Conservation (phyloP, 2,888 invertebrate genomes). For the Caenorhabditis uteleia region DNA sequence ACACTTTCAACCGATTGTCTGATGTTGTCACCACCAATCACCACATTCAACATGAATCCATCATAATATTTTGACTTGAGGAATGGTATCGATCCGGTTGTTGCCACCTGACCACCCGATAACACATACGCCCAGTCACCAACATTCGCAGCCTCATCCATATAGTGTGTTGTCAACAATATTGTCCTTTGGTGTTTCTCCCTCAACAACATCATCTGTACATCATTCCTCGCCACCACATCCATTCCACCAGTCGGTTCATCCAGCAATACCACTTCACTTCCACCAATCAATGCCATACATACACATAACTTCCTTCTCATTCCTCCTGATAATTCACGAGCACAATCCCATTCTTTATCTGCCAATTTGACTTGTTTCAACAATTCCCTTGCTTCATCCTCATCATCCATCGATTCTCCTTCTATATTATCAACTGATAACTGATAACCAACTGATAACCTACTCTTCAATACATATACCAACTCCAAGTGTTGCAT, state of each 20-base stretch:
- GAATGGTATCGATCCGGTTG: too few species aligned
- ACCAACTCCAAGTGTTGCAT: too few species aligned
- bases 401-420: background rate
- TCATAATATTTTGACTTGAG: too few species aligned
- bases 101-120: too few species aligned
- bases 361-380: constrained; percentile 4
- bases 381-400: constrained; percentile 7
- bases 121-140: too few species aligned
- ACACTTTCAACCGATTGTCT: too few species aligned
- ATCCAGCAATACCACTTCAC: constrained; percentile 59
- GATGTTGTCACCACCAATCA: too few species aligned
- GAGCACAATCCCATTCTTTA: constrained; percentile 14
- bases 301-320: constrained; percentile 65
- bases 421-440: too few species aligned
- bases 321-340: constrained; percentile 62
- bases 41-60: too few species aligned
- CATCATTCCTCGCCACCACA: constrained; percentile 28
- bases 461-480: too few species aligned
- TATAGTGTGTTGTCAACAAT: constrained; percentile 65
- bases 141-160: constrained; percentile 66
- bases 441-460: too few species aligned
- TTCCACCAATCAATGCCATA: constrained; percentile 61
- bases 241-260: constrained; percentile 51
- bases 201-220: constrained; percentile 20
- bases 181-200: constrained; percentile 44